phyloP scores from a whole-genome alignment of 2,888 invertebrate genomes.

The Crioceris asparagi region DNA sequence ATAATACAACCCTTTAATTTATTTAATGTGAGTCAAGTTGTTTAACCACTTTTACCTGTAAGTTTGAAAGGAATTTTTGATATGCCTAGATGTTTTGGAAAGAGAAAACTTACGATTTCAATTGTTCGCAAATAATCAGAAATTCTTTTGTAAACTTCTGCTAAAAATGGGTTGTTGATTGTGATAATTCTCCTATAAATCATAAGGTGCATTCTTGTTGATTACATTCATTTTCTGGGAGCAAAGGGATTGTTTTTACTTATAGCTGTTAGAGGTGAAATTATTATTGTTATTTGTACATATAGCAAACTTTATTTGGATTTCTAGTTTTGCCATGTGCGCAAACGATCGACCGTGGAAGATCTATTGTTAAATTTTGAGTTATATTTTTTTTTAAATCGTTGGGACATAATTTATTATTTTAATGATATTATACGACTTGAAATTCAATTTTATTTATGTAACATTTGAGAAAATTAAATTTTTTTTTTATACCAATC shows the following conservation, averaged over 20 bases:
- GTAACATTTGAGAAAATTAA: constrained; percentile 18
- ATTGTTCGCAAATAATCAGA: background rate
- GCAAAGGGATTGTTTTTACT: constrained; percentile 16
- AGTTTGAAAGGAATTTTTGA: no score
- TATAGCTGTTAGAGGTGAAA: constrained; percentile 16
- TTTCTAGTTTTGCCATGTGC: constrained; percentile 24
- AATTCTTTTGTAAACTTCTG: background rate
- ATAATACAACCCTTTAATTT: no score
- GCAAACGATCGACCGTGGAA: constrained; percentile 15
- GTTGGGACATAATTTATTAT: constrained; percentile 1
- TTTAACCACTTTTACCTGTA: no score
- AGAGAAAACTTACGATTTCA: no score
- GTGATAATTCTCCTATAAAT: background rate
- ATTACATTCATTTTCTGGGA: constrained; percentile 12
- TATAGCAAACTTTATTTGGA: constrained; percentile 20
- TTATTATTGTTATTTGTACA: constrained; percentile 23
- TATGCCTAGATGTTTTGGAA: no score
- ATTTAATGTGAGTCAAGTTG: no score
- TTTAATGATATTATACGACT: constrained; percentile 4
- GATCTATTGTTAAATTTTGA: constrained; percentile 13
- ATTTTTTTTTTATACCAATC: constrained; percentile 22
- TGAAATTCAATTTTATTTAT: constrained; percentile 1
- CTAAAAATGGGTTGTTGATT: background rate
- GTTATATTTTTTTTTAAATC: constrained; percentile 9
- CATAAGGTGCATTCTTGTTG: constrained; percentile 29